Base-by-base conservation (phyloP, 2,113 vertebrate genomes). In the Xenopus laevis region DNA sequence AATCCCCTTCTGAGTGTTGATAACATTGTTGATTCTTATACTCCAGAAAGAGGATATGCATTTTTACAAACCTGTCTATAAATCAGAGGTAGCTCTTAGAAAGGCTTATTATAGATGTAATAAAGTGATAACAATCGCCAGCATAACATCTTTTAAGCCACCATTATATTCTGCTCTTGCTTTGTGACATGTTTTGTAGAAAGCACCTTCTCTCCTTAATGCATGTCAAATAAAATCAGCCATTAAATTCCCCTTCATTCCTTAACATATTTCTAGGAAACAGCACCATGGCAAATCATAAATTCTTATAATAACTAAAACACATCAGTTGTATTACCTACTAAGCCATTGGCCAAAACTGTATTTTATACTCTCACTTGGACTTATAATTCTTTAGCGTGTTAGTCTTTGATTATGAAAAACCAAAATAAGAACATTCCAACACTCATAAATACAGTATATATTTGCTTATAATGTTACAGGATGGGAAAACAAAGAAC, bases 1-100 rank as follows among this genome's bases (percentile, higher is more conserved):
- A 77, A 77, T 70, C 74, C 74, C 74, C 33, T 70, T 70, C 65
- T 57, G 47, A 76, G 47, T 69, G 47, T 64, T 77, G 74, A 77
- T 77, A 77, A 64, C 74, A 70, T 77, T 70, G 66, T 77, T 77
- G 50, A 63, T 64, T 68, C 27, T 57, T n/a, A 70, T 64, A 30
- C 59, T 64, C 45, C 13, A 63, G 59, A 57, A 60, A 64, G 18
- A 21, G 66, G 66, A 77, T 77, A 69, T 70, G 58, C 74, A 77
- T 77, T 77, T 64, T 70, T 77, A 69, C 60, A 44, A 50, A 52
- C 67, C 58, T 53, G 59, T 77, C 66, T 64, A 47, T 50, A 67
- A 20, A 50, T 67, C 46, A 67, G 46, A 67, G 12, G 2, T 12
- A n/a, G 27, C 66, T 55, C 60, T 77, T 77, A 70, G 46, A 62